Conservation (phyloP, 2,797 vertebrate species). For the Sebastes itinus region DNA sequence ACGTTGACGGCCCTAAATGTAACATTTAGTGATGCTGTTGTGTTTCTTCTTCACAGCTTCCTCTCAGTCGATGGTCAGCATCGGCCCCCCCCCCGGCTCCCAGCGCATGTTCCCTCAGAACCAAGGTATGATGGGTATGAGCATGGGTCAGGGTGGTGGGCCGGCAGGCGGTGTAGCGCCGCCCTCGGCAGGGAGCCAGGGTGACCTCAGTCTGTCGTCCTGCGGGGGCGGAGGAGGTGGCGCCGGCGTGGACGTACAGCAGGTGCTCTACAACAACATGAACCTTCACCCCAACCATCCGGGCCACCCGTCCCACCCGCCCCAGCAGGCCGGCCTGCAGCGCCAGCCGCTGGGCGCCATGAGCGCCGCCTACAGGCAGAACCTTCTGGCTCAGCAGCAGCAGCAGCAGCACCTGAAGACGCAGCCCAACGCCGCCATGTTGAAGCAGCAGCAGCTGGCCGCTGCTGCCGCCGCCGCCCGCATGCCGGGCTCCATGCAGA, state of each 20-base stretch:
- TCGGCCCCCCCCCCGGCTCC: constrained; percentile 84
- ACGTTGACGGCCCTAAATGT: too few relatives aligned
- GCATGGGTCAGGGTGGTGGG: constrained; percentile 82
- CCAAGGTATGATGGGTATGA: constrained; percentile 91
- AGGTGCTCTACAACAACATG: constrained; percentile 87
- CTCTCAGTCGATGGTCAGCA: constrained; percentile 84
- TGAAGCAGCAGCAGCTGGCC: constrained; percentile 83
- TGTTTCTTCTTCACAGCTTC: constrained; percentile 80
- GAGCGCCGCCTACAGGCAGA: constrained; percentile 87
- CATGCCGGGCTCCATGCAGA: constrained; percentile 82
- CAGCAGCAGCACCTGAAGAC: constrained; percentile 83
- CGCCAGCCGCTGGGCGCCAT: constrained; percentile 82
- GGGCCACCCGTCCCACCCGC: constrained; percentile 46
- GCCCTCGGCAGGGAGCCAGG: constrained; percentile 80
- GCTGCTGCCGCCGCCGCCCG: constrained; percentile 72
- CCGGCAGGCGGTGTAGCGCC: constrained; percentile 69
- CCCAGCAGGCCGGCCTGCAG: constrained; percentile 75
- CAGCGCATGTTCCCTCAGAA: constrained; percentile 92
- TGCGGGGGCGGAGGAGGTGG: constrained; percentile 76
- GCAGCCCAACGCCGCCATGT: constrained; percentile 84
- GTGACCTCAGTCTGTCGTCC: constrained; percentile 86
- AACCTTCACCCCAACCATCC: constrained; percentile 85
- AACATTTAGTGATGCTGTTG: too few relatives aligned
- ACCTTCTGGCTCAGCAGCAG: constrained; percentile 82
- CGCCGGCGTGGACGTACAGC: constrained; percentile 85